Evolutionary conservation across 2,888 invertebrate genomes (phyloP), one percentile per base, ranked within the genome.

Genomic region (Stenolophus ochropezus): DNA sequence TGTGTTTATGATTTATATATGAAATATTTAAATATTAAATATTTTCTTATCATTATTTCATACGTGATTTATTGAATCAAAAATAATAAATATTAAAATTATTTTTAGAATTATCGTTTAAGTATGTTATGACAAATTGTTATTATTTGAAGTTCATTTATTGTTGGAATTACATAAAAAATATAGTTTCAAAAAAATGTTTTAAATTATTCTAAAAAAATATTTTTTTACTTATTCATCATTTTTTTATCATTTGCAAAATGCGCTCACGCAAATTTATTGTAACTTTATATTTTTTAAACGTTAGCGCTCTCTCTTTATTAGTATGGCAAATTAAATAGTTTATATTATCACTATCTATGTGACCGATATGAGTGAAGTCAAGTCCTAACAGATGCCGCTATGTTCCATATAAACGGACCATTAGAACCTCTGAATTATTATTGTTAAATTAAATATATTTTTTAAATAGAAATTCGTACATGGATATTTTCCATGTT

Each of bases 1-100:
- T n/a, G n/a, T n/a, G n/a, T n/a, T n/a, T n/a, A n/a, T n/a, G n/a
- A n/a, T n/a, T n/a, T n/a, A 69, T 33, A 69, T 33, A 69, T 2
- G 61, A 61, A 69, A 69, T 18, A 18, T 69, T 14, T 18, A 69
- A 42, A 69, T 69, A 33, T 69, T 69, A 69, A 69, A 69, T 69
- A 33, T 20, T 61, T 25, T 61, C 25, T 23, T 69, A 69, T 69
- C 65, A 69, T 18, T 18, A 27, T 69, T 16, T 69, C 33, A 69
- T 33, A 33, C 65, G 11, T 69, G 65, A 69, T 27, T 6, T 69
- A 69, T 18, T 69, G 5, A 33, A 69, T 69, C 65, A 69, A 16
- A 69, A 69, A 20, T 33, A 14, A 69, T 5, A 33, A 69, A 18
- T 18, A 69, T 18, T 11, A 33, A 16, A 18, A 4, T 69, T 69